phyloP scores from a whole-genome alignment of 1,140 invertebrate genomes.

The Choristoneura fumiferana region DNA sequence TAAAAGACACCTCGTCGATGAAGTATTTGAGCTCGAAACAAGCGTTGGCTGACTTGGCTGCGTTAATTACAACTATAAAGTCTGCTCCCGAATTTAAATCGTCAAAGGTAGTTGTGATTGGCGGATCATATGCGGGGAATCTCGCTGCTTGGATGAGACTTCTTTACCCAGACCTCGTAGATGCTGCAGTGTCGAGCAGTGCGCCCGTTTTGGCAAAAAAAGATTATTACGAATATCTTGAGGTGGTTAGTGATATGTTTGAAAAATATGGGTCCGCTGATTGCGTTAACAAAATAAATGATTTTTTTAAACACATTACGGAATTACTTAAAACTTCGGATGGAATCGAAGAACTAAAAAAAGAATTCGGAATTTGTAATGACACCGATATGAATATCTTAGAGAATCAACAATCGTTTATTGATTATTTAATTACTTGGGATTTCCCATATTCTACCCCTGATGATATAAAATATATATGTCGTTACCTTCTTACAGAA shows the following conservation, averaged over 20 bases:
- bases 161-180: slow-evolving; percentile 87
- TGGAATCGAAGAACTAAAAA: slow-evolving; percentile 48
- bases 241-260: slow-evolving; percentile 54
- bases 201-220: slow-evolving; percentile 84
- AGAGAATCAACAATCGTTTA: slow-evolving; percentile 52
- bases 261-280: slow-evolving; percentile 45
- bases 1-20: slow-evolving; percentile 79
- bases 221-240: slow-evolving; percentile 80
- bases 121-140: slow-evolving; percentile 87
- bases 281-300: slow-evolving; percentile 42
- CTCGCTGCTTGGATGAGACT: slow-evolving; percentile 86
- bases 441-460: no score
- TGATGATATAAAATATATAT: no score
- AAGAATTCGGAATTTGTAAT: slow-evolving; percentile 55
- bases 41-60: slow-evolving; percentile 85
- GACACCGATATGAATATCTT: slow-evolving; percentile 42
- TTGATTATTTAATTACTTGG: slow-evolving; percentile 46
- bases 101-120: slow-evolving; percentile 81
- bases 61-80: slow-evolving; percentile 80
- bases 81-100: slow-evolving; percentile 46
- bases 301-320: slow-evolving; percentile 49
- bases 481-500: no score
- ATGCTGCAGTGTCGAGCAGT: slow-evolving; percentile 87
- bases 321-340: slow-evolving; percentile 38
- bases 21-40: slow-evolving; percentile 84